Percentiles rank a stretch among this genome's conserved stretches.
Conservation (phyloP, 1,140 invertebrate species). For the Formica exsecta region DNA sequence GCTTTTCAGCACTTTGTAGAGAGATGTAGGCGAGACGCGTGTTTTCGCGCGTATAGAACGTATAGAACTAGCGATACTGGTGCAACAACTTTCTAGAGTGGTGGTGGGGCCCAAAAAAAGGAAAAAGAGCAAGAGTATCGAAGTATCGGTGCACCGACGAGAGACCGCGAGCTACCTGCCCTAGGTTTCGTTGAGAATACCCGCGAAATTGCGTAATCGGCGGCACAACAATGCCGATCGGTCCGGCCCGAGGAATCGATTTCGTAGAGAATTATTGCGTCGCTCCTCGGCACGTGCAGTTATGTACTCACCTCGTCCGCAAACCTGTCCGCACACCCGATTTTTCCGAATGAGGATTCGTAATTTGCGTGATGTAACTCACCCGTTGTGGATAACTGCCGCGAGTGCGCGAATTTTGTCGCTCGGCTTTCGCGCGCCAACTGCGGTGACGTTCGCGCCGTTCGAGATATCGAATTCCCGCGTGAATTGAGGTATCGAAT, state of each 20-base stretch:
- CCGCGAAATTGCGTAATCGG: constrained; percentile 66
- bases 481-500: neutral
- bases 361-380: constrained; percentile 71
- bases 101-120: constrained; percentile 59
- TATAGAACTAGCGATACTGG: constrained; percentile 72
- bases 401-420: constrained; percentile 58
- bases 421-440: constrained; percentile 62
- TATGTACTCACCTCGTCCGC: constrained; percentile 26
- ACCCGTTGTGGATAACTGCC: constrained; percentile 16
- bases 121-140: constrained; percentile 56
- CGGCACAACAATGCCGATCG: constrained; percentile 69
- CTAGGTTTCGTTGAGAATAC: constrained; percentile 71
- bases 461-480: constrained; percentile 16
- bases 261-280: constrained; percentile 74
- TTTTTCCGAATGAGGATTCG: constrained; percentile 70
- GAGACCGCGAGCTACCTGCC: constrained; percentile 68
- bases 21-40: neutral
- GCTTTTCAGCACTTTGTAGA: constrained; percentile 44
- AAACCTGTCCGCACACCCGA: constrained; percentile 29
- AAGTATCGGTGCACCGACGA: constrained; percentile 50
- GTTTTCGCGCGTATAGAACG: constrained; percentile 43
- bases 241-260: constrained; percentile 68
- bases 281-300: constrained; percentile 1
- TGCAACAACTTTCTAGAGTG: constrained; percentile 76
- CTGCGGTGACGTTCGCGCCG: constrained; percentile 29